Percentiles rank a stretch among this genome's conserved stretches.
These are phyloP conservation scores for Oligia fasciuncula DNA, from an alignment of 2,888 invertebrate genomes.

Conservation along the genomic window DNA sequence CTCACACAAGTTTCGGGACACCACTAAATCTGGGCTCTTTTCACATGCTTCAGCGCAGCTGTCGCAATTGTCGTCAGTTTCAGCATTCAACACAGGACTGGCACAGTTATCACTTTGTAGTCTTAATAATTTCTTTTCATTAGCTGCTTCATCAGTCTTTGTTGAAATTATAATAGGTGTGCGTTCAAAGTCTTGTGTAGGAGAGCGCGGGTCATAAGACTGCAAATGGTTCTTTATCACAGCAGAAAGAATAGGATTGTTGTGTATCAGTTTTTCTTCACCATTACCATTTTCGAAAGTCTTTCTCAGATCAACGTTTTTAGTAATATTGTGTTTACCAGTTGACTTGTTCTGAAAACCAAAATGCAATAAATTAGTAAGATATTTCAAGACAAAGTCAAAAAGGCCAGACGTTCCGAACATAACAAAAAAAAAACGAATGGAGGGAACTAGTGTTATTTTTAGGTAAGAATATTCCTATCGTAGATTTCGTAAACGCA, in stretches of 20 bases:
- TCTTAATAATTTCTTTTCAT: slow-evolving; percentile 69
- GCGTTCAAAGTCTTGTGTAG: slow-evolving; percentile 90
- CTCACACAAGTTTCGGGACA: slow-evolving; percentile 84
- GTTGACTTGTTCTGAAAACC: slow-evolving; percentile 82
- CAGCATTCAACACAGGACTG: slow-evolving; percentile 75
- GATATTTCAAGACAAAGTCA: neutral
- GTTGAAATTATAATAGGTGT: slow-evolving; percentile 88
- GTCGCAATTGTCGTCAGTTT: slow-evolving; percentile 72
- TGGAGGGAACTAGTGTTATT: slow-evolving; percentile 51
- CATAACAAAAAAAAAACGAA: slow-evolving; percentile 41
- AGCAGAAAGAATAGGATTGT: slow-evolving; percentile 87
- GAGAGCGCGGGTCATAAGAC: slow-evolving; percentile 90
- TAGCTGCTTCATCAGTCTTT: slow-evolving; percentile 70
- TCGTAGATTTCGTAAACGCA: slow-evolving; percentile 69
- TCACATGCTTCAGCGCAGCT: slow-evolving; percentile 74
- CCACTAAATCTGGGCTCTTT: slow-evolving; percentile 75
- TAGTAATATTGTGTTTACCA: slow-evolving; percentile 85
- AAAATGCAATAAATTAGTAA: slow-evolving; percentile 28
- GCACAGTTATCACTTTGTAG: slow-evolving; percentile 70
- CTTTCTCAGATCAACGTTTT: slow-evolving; percentile 87
- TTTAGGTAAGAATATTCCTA: slow-evolving; percentile 4
- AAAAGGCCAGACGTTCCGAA: slow-evolving; percentile 1
- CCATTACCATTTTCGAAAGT: slow-evolving; percentile 83
- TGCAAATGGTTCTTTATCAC: slow-evolving; percentile 87
- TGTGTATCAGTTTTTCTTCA: slow-evolving; percentile 83